Evolutionary conservation across 1,140 invertebrate species (phyloP).

Genomic region (Whitmania pigra): DNA sequence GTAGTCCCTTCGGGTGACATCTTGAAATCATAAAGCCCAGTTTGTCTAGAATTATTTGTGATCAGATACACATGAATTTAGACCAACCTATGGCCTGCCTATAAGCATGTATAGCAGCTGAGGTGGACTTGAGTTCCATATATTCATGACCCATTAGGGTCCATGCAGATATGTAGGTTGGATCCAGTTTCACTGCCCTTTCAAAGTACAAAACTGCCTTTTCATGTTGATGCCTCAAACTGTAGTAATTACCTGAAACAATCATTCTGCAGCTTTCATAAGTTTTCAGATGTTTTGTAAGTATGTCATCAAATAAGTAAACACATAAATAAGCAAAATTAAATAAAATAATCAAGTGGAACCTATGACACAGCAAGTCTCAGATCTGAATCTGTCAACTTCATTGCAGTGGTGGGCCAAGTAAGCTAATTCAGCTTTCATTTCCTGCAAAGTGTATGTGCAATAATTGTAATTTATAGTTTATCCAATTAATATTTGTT

Average conservation of each 20-base stretch:
- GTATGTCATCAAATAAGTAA: too few relatives aligned
- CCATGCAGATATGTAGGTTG: slow-evolving; percentile 85
- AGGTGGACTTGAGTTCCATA: slow-evolving; percentile 96
- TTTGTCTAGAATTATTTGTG: background rate
- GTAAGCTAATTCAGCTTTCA: slow-evolving; percentile 77
- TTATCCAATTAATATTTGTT: too few relatives aligned
- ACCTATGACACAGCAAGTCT: slow-evolving; percentile 97
- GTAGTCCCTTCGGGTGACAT: slow-evolving; percentile 68
- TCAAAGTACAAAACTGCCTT: slow-evolving; percentile 94
- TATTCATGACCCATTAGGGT: slow-evolving; percentile 97
- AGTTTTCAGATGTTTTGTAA: background rate
- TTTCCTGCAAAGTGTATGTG: slow-evolving; percentile 47
- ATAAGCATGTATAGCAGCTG: slow-evolving; percentile 91
- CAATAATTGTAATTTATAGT: slow-evolving; percentile 2
- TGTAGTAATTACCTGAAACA: slow-evolving; percentile 83
- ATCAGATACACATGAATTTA: background rate
- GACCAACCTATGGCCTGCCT: slow-evolving; percentile 76
- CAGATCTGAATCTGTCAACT: slow-evolving; percentile 90
- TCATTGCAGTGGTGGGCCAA: slow-evolving; percentile 81
- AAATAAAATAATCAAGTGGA: slow-evolving; percentile 19
- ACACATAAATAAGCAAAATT: slow-evolving; percentile 33
- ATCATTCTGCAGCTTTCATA: background rate
- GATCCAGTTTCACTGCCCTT: slow-evolving; percentile 82
- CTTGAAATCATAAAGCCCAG: slow-evolving; percentile 46
- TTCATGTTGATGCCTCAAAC: slow-evolving; percentile 83